phyloP scores from a whole-genome alignment of 2,113 vertebrate genomes.

The Podarcis raffonei region DNA sequence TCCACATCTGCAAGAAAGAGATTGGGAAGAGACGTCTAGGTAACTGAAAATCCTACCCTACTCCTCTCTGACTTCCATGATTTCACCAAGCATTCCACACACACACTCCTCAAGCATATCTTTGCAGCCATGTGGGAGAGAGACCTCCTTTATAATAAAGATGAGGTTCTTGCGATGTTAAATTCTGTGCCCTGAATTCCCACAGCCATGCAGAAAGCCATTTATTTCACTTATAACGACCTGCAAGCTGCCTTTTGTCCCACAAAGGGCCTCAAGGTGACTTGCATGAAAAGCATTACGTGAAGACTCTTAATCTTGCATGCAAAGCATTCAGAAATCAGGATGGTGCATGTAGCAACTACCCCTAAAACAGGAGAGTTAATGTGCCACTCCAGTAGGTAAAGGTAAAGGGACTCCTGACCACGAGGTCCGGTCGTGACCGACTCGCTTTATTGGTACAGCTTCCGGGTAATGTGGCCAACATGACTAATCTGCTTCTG shows the following conservation, averaged over 20 bases:
- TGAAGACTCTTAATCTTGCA: background rate
- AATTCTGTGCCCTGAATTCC: background rate
- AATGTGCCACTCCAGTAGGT: background rate
- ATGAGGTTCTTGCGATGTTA: background rate
- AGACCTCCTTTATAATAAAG: background rate
- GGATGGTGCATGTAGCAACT: too few species aligned
- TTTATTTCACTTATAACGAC: rapidly evolving
- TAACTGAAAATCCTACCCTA: background rate
- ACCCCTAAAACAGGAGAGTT: background rate
- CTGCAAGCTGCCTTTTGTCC: too few species aligned
- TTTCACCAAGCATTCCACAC: background rate
- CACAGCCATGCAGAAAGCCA: background rate
- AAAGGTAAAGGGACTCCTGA: too few species aligned
- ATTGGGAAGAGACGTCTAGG: background rate
- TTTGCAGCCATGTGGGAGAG: background rate
- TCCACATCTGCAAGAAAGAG: background rate
- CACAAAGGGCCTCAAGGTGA: too few species aligned
- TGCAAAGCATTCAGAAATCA: background rate
- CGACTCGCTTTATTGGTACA: too few species aligned
- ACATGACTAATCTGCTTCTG: too few species aligned
- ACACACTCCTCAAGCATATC: background rate
- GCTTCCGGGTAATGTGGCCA: too few species aligned
- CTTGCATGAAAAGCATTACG: background rate
- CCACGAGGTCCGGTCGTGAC: too few species aligned
- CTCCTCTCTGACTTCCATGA: background rate